phyloP scores from a whole-genome alignment of 2,888 invertebrate genomes.

The Eupithecia inturbata region DNA sequence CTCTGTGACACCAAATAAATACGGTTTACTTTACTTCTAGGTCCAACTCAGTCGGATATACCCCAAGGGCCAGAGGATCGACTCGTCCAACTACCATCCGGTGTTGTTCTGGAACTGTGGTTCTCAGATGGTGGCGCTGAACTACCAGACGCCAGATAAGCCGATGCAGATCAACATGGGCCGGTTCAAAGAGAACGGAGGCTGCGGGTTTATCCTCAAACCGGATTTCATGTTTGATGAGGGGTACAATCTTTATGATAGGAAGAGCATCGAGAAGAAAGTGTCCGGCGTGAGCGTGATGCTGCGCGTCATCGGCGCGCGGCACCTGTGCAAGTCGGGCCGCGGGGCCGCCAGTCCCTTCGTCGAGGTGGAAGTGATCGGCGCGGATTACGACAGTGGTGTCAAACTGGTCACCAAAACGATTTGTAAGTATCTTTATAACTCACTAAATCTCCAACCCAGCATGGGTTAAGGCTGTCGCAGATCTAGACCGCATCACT shows the following conservation, averaged over 20 bases:
- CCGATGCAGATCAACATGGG: conserved; percentile 98
- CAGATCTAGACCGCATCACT: no score
- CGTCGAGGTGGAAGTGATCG: conserved; percentile 95
- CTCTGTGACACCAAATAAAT: no score
- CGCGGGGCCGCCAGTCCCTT: conserved; percentile 95
- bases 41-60: conserved; percentile 97
- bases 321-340: conserved; percentile 93
- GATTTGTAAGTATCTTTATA: conserved; percentile 85
- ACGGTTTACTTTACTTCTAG: not conserved
- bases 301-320: conserved; percentile 93
- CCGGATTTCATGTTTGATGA: conserved; percentile 94
- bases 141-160: conserved; percentile 98
- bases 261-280: conserved; percentile 78
- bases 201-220: conserved; percentile 95
- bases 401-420: conserved; percentile 93
- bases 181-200: conserved; percentile 95
- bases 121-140: conserved; percentile 98
- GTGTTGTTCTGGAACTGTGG: conserved; percentile 97
- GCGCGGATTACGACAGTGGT: conserved; percentile 94
- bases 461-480: no score
- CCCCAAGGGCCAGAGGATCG: conserved; percentile 96
- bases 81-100: conserved; percentile 99
- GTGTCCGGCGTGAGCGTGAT: conserved; percentile 83
- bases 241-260: conserved; percentile 91
- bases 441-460: not conserved